Percentiles rank a stretch among this genome's conserved stretches.
These are phyloP conservation scores for Megaleporinus macrocephalus DNA, from an alignment of 2,113 vertebrate species.

Conservation along the genomic window DNA sequence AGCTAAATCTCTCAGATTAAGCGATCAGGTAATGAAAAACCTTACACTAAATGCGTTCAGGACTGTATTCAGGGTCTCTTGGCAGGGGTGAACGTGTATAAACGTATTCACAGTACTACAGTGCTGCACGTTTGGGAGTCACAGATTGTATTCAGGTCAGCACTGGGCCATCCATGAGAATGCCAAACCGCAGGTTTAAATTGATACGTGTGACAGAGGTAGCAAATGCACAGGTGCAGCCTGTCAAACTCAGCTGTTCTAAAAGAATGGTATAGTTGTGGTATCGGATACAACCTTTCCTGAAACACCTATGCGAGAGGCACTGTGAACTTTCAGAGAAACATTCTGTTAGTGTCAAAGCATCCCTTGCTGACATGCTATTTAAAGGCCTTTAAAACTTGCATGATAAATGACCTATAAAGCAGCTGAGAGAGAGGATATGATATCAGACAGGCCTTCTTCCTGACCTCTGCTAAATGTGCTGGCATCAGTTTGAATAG, in stretches of 20 bases:
- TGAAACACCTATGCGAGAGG: slow-evolving; percentile 11
- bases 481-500: slow-evolving; percentile 27
- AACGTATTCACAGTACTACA: not conserved
- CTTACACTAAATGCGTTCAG: no score
- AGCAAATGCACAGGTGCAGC: not conserved
- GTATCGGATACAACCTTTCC: slow-evolving; percentile 35
- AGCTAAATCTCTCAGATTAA: no score
- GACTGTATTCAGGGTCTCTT: not conserved
- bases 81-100: not conserved
- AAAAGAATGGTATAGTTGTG: not conserved
- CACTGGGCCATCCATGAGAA: not conserved
- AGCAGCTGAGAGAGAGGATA: slow-evolving; percentile 7
- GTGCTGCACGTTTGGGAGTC: not conserved
- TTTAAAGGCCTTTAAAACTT: slow-evolving; percentile 54
- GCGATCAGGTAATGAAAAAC: no score
- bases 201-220: not conserved
- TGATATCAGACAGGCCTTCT: slow-evolving; percentile 17
- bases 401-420: slow-evolving; percentile 43
- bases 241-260: not conserved
- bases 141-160: not conserved
- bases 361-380: slow-evolving; percentile 37
- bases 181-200: not conserved
- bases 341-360: slow-evolving; percentile 43
- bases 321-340: slow-evolving; percentile 48
- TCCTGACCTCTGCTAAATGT: slow-evolving; percentile 31